phyloP scores from a whole-genome alignment of 2,113 vertebrate genomes.

The Panthera uncia region DNA sequence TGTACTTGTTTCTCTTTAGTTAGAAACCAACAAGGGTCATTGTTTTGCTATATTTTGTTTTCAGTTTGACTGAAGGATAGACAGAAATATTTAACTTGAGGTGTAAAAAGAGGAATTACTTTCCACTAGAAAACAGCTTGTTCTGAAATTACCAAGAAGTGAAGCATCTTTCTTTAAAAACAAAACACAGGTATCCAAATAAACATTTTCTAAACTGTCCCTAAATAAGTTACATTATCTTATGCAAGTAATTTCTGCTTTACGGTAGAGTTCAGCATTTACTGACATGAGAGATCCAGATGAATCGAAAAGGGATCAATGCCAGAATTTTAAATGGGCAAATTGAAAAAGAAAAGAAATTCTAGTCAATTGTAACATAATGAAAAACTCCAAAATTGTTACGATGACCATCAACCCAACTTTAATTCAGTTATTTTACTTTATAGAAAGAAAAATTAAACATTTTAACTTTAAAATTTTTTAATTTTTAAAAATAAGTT shows the following conservation, averaged over 20 bases:
- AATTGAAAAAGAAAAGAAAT: slow-evolving; percentile 38
- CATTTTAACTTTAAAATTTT: background rate
- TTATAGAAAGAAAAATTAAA: background rate
- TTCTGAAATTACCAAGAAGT: slow-evolving; percentile 43
- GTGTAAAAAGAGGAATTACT: slow-evolving; percentile 17
- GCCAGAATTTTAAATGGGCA: slow-evolving; percentile 28
- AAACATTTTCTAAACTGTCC: background rate
- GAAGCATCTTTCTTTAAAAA: slow-evolving; percentile 2
- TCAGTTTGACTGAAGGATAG: slow-evolving; percentile 41
- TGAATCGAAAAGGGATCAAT: slow-evolving; percentile 2
- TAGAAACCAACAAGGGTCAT: background rate
- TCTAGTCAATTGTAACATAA: slow-evolving; percentile 13
- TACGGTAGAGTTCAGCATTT: background rate
- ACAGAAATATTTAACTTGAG: background rate
- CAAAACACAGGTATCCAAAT: background rate
- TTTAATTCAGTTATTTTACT: slow-evolving; percentile 1
- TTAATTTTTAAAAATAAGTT: slow-evolving; percentile 17
- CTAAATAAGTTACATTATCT: background rate
- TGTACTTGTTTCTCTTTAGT: background rate
- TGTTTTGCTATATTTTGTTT: slow-evolving; percentile 32
- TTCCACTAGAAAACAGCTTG: background rate
- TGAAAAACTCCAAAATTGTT: slow-evolving; percentile 23
- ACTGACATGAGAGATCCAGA: background rate
- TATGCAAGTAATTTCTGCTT: slow-evolving; percentile 2
- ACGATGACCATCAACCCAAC: background rate